phyloP scores from a whole-genome alignment of 2,797 vertebrate genomes.

The Scleropages formosus region DNA sequence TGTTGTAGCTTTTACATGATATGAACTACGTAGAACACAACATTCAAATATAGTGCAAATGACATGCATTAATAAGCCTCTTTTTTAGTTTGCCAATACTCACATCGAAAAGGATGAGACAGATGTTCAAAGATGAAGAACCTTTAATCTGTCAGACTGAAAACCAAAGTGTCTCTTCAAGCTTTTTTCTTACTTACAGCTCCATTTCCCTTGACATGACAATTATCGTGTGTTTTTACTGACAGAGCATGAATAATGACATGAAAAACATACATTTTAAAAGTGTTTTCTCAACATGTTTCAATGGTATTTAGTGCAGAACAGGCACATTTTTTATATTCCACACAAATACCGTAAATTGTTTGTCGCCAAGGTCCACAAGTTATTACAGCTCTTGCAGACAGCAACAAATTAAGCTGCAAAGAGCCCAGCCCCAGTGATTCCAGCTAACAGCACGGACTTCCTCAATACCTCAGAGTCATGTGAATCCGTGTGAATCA shows the following conservation, averaged over 20 bases:
- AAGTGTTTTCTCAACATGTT: neutral
- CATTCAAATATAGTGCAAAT: too few species aligned
- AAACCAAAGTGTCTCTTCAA: neutral
- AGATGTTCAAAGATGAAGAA: neutral
- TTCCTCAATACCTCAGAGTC: neutral
- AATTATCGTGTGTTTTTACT: neutral
- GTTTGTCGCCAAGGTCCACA: neutral
- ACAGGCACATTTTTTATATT: too few species aligned
- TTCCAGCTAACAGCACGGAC: neutral
- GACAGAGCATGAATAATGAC: neutral
- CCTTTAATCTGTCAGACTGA: neutral
- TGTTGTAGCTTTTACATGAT: too few species aligned
- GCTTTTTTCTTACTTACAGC: neutral
- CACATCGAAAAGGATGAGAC: conserved; percentile 17
- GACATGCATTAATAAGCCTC: conserved; percentile 6
- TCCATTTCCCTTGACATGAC: neutral
- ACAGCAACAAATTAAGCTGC: neutral
- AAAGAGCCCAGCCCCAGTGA: neutral
- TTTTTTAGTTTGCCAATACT: neutral
- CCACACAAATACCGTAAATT: too few species aligned
- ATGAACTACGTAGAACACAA: too few species aligned
- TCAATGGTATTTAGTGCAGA: neutral
- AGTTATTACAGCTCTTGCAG: neutral
- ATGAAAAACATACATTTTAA: neutral
- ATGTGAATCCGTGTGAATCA: neutral